Percentiles rank a stretch among this genome's conserved stretches.
Conservation (phyloP, 1,140 invertebrate genomes). For the Papilio aristodemus region DNA sequence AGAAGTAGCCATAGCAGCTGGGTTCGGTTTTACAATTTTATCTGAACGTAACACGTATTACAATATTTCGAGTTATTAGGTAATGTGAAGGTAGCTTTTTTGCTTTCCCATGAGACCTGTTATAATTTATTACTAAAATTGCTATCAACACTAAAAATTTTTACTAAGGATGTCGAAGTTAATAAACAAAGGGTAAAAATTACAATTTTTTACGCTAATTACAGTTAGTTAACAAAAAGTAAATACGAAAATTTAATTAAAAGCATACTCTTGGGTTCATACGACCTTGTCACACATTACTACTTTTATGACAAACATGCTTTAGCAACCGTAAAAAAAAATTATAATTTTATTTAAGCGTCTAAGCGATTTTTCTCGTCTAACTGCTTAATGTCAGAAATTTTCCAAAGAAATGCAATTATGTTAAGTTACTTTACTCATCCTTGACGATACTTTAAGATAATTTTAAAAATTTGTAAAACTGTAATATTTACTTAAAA, state of each 20-base stretch:
- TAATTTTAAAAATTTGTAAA: not conserved
- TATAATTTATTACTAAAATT: not conserved
- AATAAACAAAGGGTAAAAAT: not conserved
- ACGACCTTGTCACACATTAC: not conserved
- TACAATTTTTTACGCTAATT: not conserved
- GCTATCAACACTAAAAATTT: not conserved
- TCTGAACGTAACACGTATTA: too few species aligned
- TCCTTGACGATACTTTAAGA: not conserved
- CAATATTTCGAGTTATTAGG: too few species aligned
- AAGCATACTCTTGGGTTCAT: slow-evolving; percentile 4
- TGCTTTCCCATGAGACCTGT: not conserved
- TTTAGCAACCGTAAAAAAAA: not conserved
- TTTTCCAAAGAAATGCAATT: not conserved
- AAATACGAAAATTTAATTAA: not conserved
- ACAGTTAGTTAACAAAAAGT: not conserved
- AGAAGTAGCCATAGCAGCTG: too few species aligned
- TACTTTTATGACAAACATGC: not conserved
- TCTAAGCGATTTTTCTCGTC: not conserved
- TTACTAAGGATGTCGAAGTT: not conserved
- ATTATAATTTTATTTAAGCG: not conserved
- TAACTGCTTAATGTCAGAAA: not conserved
- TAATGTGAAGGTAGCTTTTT: too few species aligned
- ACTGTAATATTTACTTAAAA: not conserved
- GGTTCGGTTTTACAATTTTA: too few species aligned
- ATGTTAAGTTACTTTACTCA: not conserved